Conservation (phyloP, 1,140 invertebrate genomes). For the Drosophila eugracilis region DNA sequence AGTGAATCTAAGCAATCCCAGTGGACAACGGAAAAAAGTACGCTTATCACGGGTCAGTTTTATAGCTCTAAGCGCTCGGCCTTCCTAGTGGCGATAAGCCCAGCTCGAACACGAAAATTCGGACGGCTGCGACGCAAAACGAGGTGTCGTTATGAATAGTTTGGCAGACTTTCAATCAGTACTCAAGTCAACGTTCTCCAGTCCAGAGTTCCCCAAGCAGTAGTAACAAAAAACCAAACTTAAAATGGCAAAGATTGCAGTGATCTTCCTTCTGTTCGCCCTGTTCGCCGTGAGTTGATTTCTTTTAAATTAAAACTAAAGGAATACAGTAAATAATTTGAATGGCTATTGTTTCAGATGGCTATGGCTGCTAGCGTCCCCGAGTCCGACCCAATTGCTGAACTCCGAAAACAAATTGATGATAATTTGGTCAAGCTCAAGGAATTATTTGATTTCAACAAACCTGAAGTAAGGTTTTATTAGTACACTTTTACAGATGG, state of each 20-base stretch:
- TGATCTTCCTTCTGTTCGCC: conserved; percentile 57
- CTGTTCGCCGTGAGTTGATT: conserved; percentile 53
- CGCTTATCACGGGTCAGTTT: conserved; percentile 17
- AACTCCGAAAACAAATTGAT: too few relatives aligned
- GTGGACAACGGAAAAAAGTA: conserved; percentile 1
- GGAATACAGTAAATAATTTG: neutral
- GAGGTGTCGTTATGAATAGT: conserved; percentile 31
- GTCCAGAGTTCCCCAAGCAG: conserved; percentile 44
- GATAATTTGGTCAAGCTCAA: too few relatives aligned
- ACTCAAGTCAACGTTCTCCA: conserved; percentile 38
- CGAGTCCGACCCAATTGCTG: too few relatives aligned
- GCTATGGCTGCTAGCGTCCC: conserved; percentile 33
- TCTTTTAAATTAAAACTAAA: too few relatives aligned
- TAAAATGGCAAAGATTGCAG: conserved; percentile 68
- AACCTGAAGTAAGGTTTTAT: too few relatives aligned
- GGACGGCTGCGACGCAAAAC: conserved; percentile 46
- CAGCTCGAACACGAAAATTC: conserved; percentile 3
- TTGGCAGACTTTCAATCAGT: conserved; percentile 25
- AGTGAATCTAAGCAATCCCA: neutral
- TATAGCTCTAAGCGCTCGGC: conserved; percentile 5
- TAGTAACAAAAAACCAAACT: conserved; percentile 4
- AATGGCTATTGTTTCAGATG: conserved; percentile 26
- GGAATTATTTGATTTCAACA: too few relatives aligned
- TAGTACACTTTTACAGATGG: too few relatives aligned
- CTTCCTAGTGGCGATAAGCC: conserved; percentile 33